Evolutionary conservation across 2,113 vertebrate species (phyloP), one percentile per base, ranked within the genome.

Genomic region (Chaetura pelagica): DNA sequence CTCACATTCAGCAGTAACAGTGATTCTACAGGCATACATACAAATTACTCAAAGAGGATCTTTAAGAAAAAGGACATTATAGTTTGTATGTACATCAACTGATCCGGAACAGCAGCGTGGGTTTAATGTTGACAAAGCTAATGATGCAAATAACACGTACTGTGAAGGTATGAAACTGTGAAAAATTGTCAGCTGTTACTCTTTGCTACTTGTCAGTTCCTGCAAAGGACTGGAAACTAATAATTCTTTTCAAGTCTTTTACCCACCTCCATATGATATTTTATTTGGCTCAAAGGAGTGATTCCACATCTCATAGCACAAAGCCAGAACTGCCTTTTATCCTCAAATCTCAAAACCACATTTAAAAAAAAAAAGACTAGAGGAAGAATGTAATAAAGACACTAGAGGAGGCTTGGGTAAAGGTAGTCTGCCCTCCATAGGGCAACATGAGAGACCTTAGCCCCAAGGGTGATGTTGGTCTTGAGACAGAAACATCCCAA

Each of bases 121-220:
- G 76, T 85, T 35, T 78, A 95, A 92, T 93, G 92, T 52, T 87
- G 91, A 80, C 87, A 87, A 68, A 81, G 87, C 17, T 83, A 71
- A 34, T 63, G 76, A 95, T 94, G 93, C 85, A 89, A 88, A 63
- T 75, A 93, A 82, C 66, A 87, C 1, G 10, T 61, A 87, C 79
- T 54, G 38, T 30, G 87, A 95, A 96, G 84, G 94, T 92, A 94
- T 49, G 82, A 94, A 95, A 83, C 76, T 67, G 67, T 84, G 90
- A 94, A 94, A 77, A 89, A 93, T 84, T 90, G 92, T 40, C 93
- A 90, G 57, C 80, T 93, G 90, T 90, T 96, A 94, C 12, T 86
- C 66, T 84, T 87, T 55, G 69, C 69, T 72, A 59, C 52, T 92
- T 57, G 78, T 63, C 80, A 93, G 61, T 20, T 86, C 34, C 90